Evolutionary conservation across 2,797 vertebrate species (phyloP).

Genomic region (Catamblyrhynchus diadema): DNA sequence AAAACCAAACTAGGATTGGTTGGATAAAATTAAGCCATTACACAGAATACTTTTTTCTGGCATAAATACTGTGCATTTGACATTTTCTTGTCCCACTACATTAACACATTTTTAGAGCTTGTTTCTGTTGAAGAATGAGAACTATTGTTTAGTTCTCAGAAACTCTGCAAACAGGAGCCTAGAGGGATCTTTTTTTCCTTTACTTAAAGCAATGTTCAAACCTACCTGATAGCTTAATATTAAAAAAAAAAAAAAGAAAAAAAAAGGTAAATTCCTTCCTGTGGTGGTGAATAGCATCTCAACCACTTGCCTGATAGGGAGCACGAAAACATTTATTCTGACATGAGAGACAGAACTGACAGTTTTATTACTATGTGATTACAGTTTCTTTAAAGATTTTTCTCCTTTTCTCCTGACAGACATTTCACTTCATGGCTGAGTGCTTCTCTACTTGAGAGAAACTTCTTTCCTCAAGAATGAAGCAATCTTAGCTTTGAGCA

Average conservation of each 20-base stretch:
- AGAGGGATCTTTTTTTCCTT: not conserved
- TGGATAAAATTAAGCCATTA: not conserved
- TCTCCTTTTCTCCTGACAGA: not conserved
- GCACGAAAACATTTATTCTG: not conserved
- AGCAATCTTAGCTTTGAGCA: not conserved
- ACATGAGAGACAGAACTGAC: not conserved
- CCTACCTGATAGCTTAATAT: not conserved
- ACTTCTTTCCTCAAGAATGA: not conserved
- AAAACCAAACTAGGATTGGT: not conserved
- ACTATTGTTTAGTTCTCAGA: not conserved
- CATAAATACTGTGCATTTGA: not conserved
- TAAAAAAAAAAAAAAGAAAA: not conserved
- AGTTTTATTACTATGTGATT: not conserved
- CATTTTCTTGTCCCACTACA: not conserved
- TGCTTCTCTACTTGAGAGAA: not conserved
- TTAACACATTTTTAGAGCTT: not conserved
- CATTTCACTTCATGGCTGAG: not conserved
- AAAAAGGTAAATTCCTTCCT: not conserved
- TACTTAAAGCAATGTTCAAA: not conserved
- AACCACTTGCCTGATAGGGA: accelerated
- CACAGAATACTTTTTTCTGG: not conserved
- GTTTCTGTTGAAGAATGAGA: not conserved
- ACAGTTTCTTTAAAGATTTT: not conserved
- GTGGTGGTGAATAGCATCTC: not conserved
- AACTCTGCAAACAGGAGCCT: not conserved